Percentiles rank a stretch among this genome's conserved stretches.
These are phyloP conservation scores for Cephus nigrinus DNA, from an alignment of 2,888 invertebrate genomes.

Conservation along the genomic window DNA sequence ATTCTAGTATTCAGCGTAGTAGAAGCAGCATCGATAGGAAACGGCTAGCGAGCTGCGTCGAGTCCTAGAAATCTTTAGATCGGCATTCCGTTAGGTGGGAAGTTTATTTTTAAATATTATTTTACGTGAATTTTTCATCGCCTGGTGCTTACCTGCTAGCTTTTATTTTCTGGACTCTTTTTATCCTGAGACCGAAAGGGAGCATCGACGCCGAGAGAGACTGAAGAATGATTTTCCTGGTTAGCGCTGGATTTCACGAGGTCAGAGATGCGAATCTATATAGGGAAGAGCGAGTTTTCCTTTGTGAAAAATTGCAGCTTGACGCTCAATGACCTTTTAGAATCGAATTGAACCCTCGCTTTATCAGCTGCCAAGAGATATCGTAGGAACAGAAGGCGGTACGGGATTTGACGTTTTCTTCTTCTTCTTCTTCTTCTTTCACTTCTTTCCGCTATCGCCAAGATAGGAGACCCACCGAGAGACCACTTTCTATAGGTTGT, in stretches of 20 bases:
- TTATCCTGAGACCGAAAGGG: not conserved
- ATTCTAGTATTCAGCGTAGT: not conserved
- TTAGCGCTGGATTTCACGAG: not conserved
- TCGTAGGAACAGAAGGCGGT: not conserved
- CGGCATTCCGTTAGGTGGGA: not conserved
- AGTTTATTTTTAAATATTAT: not conserved
- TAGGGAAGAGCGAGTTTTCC: not conserved
- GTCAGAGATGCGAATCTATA: not conserved
- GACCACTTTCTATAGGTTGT: not conserved
- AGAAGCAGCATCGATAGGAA: not conserved
- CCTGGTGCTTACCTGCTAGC: not conserved
- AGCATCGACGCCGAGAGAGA: not conserved
- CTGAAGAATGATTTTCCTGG: not conserved
- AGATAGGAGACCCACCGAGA: not conserved
- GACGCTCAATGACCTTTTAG: constrained; percentile 1
- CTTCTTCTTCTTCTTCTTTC: not conserved
- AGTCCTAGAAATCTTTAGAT: not conserved
- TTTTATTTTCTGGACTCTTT: not conserved
- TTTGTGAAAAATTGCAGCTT: constrained; percentile 6
- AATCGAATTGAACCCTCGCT: constrained; percentile 7
- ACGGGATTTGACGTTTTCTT: not conserved
- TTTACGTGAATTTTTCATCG: not conserved
- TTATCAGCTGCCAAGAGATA: constrained; percentile 4
- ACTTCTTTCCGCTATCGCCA: not conserved
- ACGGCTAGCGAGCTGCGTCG: not conserved